Evolutionary conservation across 2,888 invertebrate species (phyloP), one percentile per base, ranked within the genome.

Genomic region (Drosophila mercatorum): DNA sequence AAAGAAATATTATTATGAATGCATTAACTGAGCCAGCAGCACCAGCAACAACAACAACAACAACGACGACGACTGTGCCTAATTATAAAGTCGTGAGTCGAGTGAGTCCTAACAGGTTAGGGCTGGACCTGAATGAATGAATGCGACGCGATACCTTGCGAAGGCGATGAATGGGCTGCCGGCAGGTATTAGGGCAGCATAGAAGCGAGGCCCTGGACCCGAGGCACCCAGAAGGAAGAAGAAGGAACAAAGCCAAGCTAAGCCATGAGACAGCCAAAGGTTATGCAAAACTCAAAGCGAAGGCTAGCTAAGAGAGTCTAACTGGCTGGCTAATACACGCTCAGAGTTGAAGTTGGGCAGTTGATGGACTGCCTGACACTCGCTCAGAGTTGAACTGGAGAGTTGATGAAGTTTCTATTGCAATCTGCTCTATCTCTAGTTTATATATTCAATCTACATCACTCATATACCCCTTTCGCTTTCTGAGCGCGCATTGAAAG

Each of bases 1-100:
- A 90, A 89, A 89, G 88, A 89, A 91, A 90, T 89, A 90, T 90
- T 91, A 91, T 90, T 90, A 91, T 90, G 91, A 90, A 88, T 90
- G 91, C 91, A 91, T 90, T 91, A 90, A 90, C 80, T 86, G 87
- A 84, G 89, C 31, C 31, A 74, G 53, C 52, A 72, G 40, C 72
- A 66, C 28, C 38, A 38, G 5, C 46, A 26, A 26, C 26, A 46
- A 11, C 44, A 81, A 79, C 46, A 26, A 26, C 26, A 46, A 11
- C 44, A 81, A 79, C 67, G 31, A 28, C 51, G 72, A 60, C 52
- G 82, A 78, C 84, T 75, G 71, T 80, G 91, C 87, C 90, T 91
- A 91, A 90, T 90, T 90, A 90, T 91, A 88, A 87, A 90, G 90
- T 84, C 84, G 84, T 84, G 84, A 88, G 90, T 86, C 59, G 72